Evolutionary conservation across 1,140 invertebrate genomes (phyloP), one percentile per base, ranked within the genome.

Genomic region (Sycophila sp.): DNA sequence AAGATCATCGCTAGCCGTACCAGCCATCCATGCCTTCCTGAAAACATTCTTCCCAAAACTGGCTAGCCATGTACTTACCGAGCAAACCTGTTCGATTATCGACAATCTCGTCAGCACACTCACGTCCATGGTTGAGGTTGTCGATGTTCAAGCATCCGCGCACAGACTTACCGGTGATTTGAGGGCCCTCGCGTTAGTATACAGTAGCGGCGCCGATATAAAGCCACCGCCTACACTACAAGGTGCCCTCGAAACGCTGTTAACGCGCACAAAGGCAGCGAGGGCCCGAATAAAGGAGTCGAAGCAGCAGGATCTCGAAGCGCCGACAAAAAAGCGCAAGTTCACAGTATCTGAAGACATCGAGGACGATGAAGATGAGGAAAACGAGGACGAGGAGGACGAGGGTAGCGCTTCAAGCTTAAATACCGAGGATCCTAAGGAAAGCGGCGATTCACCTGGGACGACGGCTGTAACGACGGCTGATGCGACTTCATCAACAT

Each of bases 41-140:
- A 90, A 90, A 69, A 91, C 92, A 66, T 95, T 94, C 79, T 94
- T 96, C 77, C 94, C 94, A 0, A 95, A 95, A 88, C 91, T 89
- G 10, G 89, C 89, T 4, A 85, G 83, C n/a, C 88, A 89, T 69
- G 89, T 90, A 45, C 77, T 90, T 26, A 88, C 88, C 2, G 89
- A 90, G 69, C 88, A 90, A 74, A 90, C 89, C 0, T 85, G 88
- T 67, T 85, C 87, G 28, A 83, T 90, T 67, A 88, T 90, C 30
- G 87, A 89, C 26, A 89, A 86, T 71, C 83, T 89, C 8, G 87
- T 89, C 6, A 86, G 83, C 30, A 86, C 88, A 1, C 74, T 90
- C 67, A 86, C 81, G 26, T 86, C 87, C 30, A 87, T 87, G 80
- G 85, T 88, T 5, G 83, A 83, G 7, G 84, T 86, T 0, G 82